These are phyloP conservation scores for Malurus elegans DNA, from an alignment of 2,113 vertebrate genomes.

Conservation along the genomic window DNA sequence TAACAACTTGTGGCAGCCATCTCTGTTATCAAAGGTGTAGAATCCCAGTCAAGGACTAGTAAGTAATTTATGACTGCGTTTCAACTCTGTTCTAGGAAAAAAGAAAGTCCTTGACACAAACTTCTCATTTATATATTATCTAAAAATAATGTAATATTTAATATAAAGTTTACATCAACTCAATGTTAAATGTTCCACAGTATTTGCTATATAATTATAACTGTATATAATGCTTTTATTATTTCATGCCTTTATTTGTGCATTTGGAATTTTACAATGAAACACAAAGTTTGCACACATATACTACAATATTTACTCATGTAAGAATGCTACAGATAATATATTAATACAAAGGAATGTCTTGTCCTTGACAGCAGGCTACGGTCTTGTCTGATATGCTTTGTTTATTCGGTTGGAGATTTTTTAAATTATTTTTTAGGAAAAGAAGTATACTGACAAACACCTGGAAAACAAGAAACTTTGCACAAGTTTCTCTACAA, in stretches of 20 bases:
- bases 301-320: not conserved
- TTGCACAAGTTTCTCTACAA: not conserved
- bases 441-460: not conserved
- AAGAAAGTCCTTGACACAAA: not conserved
- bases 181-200: not conserved
- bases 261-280: not conserved
- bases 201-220: not conserved
- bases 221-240: not conserved
- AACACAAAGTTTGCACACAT: not conserved
- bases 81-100: not conserved
- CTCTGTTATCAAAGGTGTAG: not conserved
- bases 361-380: not conserved
- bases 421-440: not conserved
- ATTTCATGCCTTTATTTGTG: not conserved
- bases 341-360: not conserved
- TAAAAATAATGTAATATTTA: not conserved
- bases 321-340: not conserved
- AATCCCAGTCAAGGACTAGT: not conserved
- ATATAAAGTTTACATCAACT: not conserved
- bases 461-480: not conserved
- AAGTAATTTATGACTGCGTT: not conserved
- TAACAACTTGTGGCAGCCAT: not conserved
- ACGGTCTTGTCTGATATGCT: not conserved
- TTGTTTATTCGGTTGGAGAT: not conserved
- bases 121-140: not conserved